Evolutionary conservation across 2,113 vertebrate genomes (phyloP).

Genomic region (Pelmatolapia mariae): DNA sequence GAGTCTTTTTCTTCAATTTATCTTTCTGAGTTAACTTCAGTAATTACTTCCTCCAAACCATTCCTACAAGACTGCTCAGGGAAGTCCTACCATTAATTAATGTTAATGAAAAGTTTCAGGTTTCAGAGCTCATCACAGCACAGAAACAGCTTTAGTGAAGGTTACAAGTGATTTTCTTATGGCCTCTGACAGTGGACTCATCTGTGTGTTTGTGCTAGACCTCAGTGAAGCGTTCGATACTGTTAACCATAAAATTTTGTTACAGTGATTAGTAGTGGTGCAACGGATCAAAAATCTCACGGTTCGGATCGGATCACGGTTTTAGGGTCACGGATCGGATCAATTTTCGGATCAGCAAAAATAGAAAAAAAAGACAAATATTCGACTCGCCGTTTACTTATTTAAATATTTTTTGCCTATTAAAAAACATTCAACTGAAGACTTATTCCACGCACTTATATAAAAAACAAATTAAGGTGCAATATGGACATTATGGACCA

Average conservation of each 20-base stretch:
- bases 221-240: rapidly evolving
- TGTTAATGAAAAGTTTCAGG: background rate
- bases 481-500: no score
- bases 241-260: rapidly evolving
- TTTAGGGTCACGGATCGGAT: no score
- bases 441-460: no score
- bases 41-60: rapidly evolving
- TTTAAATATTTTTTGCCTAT: no score
- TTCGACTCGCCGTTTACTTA: no score
- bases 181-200: background rate
- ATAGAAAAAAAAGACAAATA: no score
- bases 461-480: no score
- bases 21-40: background rate
- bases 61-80: background rate
- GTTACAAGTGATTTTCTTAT: background rate
- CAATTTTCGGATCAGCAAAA: no score
- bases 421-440: no score
- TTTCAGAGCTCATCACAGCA: background rate
- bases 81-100: background rate
- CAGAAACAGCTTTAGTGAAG: background rate
- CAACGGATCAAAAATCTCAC: no score
- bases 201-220: background rate
- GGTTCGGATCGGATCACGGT: no score
- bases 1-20: background rate
- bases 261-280: rapidly evolving